Evolutionary conservation across 2,797 vertebrate species (phyloP).

Genomic region (Bucorvus abyssinicus): DNA sequence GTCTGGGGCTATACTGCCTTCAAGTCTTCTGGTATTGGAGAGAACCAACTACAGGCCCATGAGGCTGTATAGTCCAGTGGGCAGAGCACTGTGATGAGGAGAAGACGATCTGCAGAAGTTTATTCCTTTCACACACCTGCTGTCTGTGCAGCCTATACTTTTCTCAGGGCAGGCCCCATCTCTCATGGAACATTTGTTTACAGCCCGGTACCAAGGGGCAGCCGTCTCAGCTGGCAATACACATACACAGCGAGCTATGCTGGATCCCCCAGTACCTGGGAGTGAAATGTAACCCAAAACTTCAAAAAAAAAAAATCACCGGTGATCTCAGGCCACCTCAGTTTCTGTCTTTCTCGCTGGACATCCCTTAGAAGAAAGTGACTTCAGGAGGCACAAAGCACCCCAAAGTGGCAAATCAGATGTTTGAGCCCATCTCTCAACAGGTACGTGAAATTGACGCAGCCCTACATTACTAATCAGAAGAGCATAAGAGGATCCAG

Average conservation of each 20-base stretch:
- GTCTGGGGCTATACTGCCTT: neutral
- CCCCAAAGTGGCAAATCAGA: neutral
- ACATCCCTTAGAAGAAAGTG: neutral
- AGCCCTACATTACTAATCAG: neutral
- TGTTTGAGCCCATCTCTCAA: neutral
- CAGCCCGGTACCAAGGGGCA: neutral
- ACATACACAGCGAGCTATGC: neutral
- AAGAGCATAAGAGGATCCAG: neutral
- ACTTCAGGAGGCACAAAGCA: neutral
- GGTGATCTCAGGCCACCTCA: neutral
- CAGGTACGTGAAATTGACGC: neutral
- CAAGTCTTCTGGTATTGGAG: neutral
- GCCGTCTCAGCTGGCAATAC: neutral
- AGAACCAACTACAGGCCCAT: neutral
- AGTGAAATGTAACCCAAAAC: neutral
- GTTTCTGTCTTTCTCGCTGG: neutral
- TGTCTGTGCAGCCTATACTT: neutral
- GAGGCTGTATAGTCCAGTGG: neutral
- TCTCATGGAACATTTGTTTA: neutral
- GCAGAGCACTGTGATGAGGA: neutral
- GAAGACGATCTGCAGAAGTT: neutral
- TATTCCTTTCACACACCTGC: neutral
- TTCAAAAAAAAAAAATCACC: neutral
- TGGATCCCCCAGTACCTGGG: neutral
- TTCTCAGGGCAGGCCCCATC: neutral